Conservation (phyloP, 2,797 vertebrate genomes). For the Antennarius maculatus region DNA sequence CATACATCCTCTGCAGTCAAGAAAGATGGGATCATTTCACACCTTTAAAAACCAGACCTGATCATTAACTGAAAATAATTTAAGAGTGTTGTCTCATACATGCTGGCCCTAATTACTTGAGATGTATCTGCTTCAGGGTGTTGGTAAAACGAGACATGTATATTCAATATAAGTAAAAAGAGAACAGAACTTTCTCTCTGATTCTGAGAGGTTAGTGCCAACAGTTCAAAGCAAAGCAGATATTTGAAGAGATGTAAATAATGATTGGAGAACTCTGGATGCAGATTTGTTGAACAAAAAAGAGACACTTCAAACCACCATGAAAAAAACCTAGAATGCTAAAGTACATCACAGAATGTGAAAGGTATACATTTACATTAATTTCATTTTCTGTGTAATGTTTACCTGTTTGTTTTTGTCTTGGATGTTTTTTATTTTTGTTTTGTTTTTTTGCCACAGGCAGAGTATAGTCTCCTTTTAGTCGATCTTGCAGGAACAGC, state of each 20-base stretch:
- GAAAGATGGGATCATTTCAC: slow-evolving; percentile 44
- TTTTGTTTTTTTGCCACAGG: too few species aligned
- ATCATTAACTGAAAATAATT: slow-evolving; percentile 29
- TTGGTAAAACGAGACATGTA: not conserved
- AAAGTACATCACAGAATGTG: not conserved
- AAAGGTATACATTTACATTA: not conserved
- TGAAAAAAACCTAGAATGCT: not conserved
- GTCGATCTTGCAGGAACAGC: too few species aligned
- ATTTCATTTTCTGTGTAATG: not conserved
- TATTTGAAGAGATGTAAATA: not conserved
- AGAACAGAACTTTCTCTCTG: slow-evolving; percentile 3
- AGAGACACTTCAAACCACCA: not conserved
- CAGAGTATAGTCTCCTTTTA: too few species aligned
- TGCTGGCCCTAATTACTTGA: not conserved
- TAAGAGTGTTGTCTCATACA: slow-evolving; percentile 12
- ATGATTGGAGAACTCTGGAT: not conserved
- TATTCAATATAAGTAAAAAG: not conserved
- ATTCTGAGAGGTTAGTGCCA: not conserved
- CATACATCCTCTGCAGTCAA: slow-evolving; percentile 42
- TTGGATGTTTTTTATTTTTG: too few species aligned
- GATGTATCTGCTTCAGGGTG: not conserved
- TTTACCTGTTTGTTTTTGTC: too few species aligned
- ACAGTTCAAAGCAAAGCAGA: slow-evolving; percentile 1
- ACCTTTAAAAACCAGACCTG: slow-evolving; percentile 34
- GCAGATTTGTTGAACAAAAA: too few species aligned